These are phyloP conservation scores for Microcebus jonahi DNA, from an alignment of 2,113 vertebrate genomes.

Conservation along the genomic window DNA sequence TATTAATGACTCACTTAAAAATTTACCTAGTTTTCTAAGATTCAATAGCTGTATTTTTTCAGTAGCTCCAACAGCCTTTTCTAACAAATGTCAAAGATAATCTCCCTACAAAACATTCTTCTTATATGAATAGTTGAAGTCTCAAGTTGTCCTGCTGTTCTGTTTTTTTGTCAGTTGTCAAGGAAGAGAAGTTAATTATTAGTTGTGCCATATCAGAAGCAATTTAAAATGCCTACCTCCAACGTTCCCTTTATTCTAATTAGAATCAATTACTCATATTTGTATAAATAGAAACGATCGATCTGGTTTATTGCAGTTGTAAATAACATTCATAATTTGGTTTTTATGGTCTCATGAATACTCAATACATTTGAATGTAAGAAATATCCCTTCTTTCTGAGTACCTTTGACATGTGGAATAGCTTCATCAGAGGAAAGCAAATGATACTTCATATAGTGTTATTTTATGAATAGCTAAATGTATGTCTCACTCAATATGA, in stretches of 20 bases:
- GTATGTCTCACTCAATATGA: not conserved
- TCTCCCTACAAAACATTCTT: constrained; percentile 72
- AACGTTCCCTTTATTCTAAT: constrained; percentile 54
- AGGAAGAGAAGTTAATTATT: constrained; percentile 82
- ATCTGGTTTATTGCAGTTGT: constrained; percentile 39
- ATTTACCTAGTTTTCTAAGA: constrained; percentile 17
- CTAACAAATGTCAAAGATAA: constrained; percentile 17
- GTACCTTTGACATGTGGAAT: constrained; percentile 21
- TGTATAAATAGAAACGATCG: constrained; percentile 47
- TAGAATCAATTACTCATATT: constrained; percentile 61
- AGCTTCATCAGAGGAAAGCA: constrained; percentile 55
- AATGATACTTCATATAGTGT: not conserved
- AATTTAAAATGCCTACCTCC: constrained; percentile 61
- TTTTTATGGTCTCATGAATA: not conserved
- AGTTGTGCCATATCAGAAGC: constrained; percentile 50
- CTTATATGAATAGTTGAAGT: constrained; percentile 77
- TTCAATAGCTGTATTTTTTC: not conserved
- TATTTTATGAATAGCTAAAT: constrained; percentile 52
- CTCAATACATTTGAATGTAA: not conserved
- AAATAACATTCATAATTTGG: constrained; percentile 65
- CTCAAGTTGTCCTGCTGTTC: constrained; percentile 26
- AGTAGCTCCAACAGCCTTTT: not conserved
- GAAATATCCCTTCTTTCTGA: not conserved
- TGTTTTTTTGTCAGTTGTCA: constrained; percentile 62
- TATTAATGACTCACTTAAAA: not conserved